Base-by-base conservation (phyloP, 2,797 vertebrate species). In the Poliocrania exsul region DNA sequence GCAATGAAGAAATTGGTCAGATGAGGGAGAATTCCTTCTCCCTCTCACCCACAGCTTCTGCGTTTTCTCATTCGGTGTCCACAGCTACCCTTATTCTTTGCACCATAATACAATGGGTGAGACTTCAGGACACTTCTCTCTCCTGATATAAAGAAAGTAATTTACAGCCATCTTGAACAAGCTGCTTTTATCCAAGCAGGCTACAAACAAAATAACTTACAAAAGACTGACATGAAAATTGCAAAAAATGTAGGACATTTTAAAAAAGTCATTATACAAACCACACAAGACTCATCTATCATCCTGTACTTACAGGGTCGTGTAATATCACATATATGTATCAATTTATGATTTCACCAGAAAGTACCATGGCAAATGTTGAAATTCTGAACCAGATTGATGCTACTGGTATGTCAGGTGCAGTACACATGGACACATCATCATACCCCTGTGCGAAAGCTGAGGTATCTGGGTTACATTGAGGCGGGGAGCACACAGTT, bases 231-330 rank as follows among this genome's bases (percentile, higher is more conserved):
- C 79, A 87, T 2, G 81, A 94, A 96, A 94, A 92, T 92, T 51
- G 47, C 19, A 60, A 78, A 78, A 90, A 93, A 77, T 2, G 8
- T 15, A 67, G 14, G 71, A 57, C 60, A 92, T 95, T 95, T 81
- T 28, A 18, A 72, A 90, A 92, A 90, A 80, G 40, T 92, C 81
- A 88, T 95, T 93, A 96, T 91, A 92, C 44, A 90, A 88, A 88
- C n/a, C 46, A 96, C 81, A 47, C 88, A 91, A 91, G 81, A 83
- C 77, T 92, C 88, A 79, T 64, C 64, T 72, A 60, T 86, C 90
- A 49, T 83, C 69, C 65, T 47, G 61, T 74, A 91, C 69, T 90
- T 11, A 54, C 35, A 86, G 57, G 12, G 28, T 83, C 54, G 42
- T 1, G 16, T 40, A 69, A 37, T 40, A 88, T 29, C 57, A 56